Evolutionary conservation across 1,140 invertebrate genomes (phyloP).

Genomic region (Lepeophtheirus salmonis): DNA sequence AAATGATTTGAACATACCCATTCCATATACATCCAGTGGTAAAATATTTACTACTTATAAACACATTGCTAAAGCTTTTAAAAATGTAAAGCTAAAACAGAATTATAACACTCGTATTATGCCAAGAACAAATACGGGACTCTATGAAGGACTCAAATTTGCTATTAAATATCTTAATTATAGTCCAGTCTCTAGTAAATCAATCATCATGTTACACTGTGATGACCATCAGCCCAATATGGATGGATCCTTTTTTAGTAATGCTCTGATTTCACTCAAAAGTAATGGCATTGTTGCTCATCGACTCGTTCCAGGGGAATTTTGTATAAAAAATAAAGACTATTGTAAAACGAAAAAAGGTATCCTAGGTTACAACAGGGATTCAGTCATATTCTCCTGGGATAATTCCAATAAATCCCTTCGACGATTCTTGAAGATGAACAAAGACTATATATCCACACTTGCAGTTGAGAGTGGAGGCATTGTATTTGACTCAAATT

Average conservation of each 20-base stretch:
- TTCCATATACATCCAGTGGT: neutral
- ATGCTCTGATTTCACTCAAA: neutral
- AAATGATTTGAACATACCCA: neutral
- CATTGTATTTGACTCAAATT: neutral
- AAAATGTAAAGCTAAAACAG: neutral
- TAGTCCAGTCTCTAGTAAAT: neutral
- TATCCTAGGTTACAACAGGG: neutral
- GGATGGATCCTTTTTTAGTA: neutral
- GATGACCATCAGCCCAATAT: neutral
- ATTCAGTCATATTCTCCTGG: neutral
- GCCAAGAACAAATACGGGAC: neutral
- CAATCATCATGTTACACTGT: neutral
- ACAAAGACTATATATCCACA: neutral
- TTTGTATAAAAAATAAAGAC: too few relatives aligned
- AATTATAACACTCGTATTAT: neutral
- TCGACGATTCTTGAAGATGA: neutral
- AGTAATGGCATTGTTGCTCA: neutral
- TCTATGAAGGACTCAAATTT: neutral
- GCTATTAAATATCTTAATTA: neutral
- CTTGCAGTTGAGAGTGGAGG: neutral
- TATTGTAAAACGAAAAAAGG: neutral
- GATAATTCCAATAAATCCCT: neutral
- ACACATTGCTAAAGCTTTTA: neutral
- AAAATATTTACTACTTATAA: constrained; percentile 6
- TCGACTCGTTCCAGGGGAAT: neutral